Conservation (phyloP, 2,888 invertebrate species). For the Nomada lathburiana region DNA sequence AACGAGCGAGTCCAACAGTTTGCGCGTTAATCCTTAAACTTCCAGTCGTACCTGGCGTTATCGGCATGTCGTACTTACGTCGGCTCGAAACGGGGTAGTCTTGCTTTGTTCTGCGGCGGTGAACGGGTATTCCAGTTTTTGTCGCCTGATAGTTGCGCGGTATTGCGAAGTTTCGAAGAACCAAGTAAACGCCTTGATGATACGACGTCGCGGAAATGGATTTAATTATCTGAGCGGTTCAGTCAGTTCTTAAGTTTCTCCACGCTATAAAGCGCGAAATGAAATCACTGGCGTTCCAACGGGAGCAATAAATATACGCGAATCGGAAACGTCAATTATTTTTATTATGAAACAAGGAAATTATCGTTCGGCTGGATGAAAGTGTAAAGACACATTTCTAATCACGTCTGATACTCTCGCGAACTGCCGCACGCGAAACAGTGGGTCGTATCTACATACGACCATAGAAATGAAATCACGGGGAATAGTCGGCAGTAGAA, state of each 20-base stretch:
- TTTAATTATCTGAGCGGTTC: not conserved
- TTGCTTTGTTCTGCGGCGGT: too few species aligned
- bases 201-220: not conserved
- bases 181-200: not conserved
- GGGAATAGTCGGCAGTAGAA: not conserved
- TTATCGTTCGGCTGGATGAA: not conserved
- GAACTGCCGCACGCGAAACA: not conserved
- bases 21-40: constrained; percentile 24
- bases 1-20: constrained; percentile 24
- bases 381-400: not conserved
- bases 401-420: not conserved
- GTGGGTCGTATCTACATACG: not conserved
- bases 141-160: not conserved
- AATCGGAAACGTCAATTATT: too few species aligned
- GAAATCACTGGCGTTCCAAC: too few species aligned
- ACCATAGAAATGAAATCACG: not conserved
- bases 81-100: too few species aligned
- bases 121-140: constrained; percentile 6
- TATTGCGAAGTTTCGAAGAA: not conserved
- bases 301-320: too few species aligned
- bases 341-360: not conserved
- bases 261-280: too few species aligned
- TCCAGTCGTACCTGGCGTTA: not conserved
- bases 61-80: not conserved
- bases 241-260: too few species aligned